Evolutionary conservation across 2,113 vertebrate species (phyloP).

Genomic region (Pitta sordida): DNA sequence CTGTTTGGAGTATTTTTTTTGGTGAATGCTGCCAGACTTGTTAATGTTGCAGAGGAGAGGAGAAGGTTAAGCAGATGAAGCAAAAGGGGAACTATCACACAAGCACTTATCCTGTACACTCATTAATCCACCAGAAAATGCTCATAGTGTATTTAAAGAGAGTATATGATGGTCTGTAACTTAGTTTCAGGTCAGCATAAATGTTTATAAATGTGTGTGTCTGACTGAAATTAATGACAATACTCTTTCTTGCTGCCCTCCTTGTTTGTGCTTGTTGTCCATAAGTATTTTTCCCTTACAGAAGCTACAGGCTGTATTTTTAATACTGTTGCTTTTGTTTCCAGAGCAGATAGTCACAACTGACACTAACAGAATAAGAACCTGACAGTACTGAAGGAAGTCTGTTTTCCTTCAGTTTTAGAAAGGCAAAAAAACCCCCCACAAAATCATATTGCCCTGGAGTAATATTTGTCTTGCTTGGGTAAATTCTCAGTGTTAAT

Average conservation of each 20-base stretch:
- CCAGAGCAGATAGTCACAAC: background rate
- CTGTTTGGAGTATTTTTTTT: slow-evolving; percentile 3
- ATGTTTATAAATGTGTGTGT: background rate
- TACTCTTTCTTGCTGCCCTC: background rate
- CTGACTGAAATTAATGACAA: background rate
- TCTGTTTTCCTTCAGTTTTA: background rate
- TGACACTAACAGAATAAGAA: background rate
- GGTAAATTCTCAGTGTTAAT: slow-evolving; percentile 20
- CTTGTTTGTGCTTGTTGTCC: background rate
- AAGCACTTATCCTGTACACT: background rate
- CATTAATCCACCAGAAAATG: background rate
- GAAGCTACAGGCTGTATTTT: background rate
- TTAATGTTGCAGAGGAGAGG: background rate
- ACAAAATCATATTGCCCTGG: background rate
- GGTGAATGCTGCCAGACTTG: background rate
- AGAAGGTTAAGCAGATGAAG: background rate
- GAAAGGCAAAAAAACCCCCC: background rate
- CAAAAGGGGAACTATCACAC: background rate
- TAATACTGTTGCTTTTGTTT: background rate
- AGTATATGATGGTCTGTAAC: background rate
- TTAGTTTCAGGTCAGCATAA: background rate
- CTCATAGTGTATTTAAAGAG: background rate
- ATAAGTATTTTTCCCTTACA: background rate
- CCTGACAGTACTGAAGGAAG: background rate
- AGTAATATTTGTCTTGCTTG: slow-evolving; percentile 35